Evolutionary conservation across 1,140 invertebrate genomes (phyloP).

Genomic region (Drosophila navojoa): DNA sequence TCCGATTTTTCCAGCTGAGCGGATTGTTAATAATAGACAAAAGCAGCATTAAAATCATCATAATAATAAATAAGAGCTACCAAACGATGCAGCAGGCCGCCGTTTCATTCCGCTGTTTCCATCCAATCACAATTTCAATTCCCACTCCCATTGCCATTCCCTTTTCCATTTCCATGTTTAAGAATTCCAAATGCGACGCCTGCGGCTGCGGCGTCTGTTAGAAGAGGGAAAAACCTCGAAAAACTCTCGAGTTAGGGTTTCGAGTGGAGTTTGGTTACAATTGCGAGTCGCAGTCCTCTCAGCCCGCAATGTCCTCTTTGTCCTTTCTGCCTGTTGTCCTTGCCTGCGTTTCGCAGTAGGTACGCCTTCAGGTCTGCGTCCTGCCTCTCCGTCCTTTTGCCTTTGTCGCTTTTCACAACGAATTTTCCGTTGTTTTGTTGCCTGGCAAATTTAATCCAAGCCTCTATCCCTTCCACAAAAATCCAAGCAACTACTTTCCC

Average conservation of each 20-base stretch:
- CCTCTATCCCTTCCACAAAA: constrained; percentile 38
- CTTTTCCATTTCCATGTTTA: constrained; percentile 17
- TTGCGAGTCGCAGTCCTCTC: constrained; percentile 21
- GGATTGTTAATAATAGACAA: constrained; percentile 59
- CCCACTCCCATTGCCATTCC: not conserved
- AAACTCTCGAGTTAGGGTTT: constrained; percentile 44
- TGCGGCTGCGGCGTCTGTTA: constrained; percentile 37
- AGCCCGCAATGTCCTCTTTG: constrained; percentile 13
- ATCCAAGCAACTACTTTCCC: constrained; percentile 15
- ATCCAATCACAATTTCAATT: not conserved
- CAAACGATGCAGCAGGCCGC: constrained; percentile 45
- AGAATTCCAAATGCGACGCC: constrained; percentile 46
- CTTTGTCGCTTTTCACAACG: constrained; percentile 16
- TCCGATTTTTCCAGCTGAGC: constrained; percentile 64
- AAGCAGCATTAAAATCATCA: not conserved
- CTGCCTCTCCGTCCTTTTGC: not conserved
- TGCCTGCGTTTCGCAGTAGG: constrained; percentile 50
- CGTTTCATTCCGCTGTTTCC: constrained; percentile 6
- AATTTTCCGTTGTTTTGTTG: constrained; percentile 30
- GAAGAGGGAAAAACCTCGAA: constrained; percentile 41
- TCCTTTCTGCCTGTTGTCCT: constrained; percentile 45
- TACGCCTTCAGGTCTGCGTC: constrained; percentile 5
- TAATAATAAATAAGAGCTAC: constrained; percentile 13
- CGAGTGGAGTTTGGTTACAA: constrained; percentile 63
- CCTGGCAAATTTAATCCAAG: constrained; percentile 51